Evolutionary conservation across 2,888 invertebrate species (phyloP).

Genomic region (Meteorus cinctellus): DNA sequence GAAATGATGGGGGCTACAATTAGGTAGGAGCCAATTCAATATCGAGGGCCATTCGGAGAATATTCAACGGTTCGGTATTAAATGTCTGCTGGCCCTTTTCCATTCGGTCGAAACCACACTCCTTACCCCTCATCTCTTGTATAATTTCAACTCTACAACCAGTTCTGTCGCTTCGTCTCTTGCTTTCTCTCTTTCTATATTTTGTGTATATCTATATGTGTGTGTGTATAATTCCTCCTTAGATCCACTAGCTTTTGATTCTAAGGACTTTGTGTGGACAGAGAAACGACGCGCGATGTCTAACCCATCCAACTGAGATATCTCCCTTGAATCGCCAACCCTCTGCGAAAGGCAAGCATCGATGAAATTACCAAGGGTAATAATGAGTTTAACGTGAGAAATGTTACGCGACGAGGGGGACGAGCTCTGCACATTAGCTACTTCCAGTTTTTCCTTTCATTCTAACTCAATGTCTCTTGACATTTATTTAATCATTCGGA

Average conservation of each 20-base stretch:
- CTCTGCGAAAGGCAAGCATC: constrained; percentile 64
- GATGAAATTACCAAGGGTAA: constrained; percentile 69
- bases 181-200: too few relatives aligned
- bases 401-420: constrained; percentile 63
- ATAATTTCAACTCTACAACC: background rate
- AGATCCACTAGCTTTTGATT: constrained; percentile 11
- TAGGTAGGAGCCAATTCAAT: constrained; percentile 72
- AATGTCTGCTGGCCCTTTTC: constrained; percentile 67
- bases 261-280: constrained; percentile 48
- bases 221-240: background rate
- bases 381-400: constrained; percentile 70
- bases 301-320: constrained; percentile 51
- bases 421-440: constrained; percentile 44
- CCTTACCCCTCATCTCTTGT: constrained; percentile 7
- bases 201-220: background rate
- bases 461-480: constrained; percentile 46
- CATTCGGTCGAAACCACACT: constrained; percentile 58
- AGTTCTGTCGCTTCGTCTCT: background rate
- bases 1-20: constrained; percentile 62
- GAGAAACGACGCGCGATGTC: constrained; percentile 37
- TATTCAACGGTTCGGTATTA: constrained; percentile 69
- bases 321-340: constrained; percentile 58
- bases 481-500: constrained; percentile 64
- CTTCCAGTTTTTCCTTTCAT: constrained; percentile 16
- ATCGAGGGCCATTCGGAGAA: constrained; percentile 70